These are phyloP conservation scores for Limnephilus rhombicus DNA, from an alignment of 2,888 invertebrate species.

Conservation along the genomic window DNA sequence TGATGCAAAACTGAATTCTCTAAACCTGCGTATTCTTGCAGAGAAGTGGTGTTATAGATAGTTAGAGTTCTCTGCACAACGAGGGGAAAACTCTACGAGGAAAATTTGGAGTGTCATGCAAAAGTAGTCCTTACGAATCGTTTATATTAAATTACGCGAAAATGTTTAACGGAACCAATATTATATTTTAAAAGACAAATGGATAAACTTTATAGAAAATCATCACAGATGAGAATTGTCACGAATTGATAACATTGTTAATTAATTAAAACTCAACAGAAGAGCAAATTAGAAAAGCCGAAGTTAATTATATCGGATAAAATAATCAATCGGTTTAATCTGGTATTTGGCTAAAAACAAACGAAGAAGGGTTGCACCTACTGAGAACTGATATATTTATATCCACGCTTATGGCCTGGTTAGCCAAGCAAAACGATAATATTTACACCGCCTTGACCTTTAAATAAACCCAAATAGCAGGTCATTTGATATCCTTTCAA, in stretches of 20 bases:
- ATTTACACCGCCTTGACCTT: conserved; percentile 29
- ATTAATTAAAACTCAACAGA: not conserved
- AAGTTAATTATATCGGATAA: not conserved
- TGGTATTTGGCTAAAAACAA: not conserved
- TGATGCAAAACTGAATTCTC: no score
- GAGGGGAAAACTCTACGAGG: not conserved
- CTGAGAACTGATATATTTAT: not conserved
- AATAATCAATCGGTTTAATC: not conserved
- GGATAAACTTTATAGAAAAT: no score
- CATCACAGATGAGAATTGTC: no score
- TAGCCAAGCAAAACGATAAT: conserved; percentile 14
- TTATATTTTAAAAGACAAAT: no score
- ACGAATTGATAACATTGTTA: no score
- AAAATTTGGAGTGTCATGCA: not conserved
- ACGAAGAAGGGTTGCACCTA: not conserved
- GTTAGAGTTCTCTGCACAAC: not conserved
- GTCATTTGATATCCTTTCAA: conserved; percentile 7
- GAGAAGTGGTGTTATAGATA: no score
- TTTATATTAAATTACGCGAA: no score
- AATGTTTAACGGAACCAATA: no score
- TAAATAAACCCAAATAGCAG: not conserved
- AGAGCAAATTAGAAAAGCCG: not conserved
- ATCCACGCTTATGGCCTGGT: not conserved
- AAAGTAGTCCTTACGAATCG: no score
- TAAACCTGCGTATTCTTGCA: no score